Evolutionary conservation across 2,113 vertebrate species (phyloP).

Genomic region (Mohoua ochrocephala): DNA sequence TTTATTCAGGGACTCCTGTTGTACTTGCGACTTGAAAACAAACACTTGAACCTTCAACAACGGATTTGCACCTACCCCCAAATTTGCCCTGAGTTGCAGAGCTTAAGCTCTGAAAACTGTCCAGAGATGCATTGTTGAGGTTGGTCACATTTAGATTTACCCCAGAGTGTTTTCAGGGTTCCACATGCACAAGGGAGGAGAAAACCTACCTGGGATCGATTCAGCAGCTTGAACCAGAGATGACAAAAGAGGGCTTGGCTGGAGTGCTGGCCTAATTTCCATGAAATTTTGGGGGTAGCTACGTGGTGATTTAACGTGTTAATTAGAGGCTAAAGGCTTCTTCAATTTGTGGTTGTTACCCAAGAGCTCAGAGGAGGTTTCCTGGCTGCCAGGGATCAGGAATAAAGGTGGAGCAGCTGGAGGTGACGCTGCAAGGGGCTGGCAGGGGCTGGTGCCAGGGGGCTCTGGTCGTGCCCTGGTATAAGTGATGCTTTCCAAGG

Average conservation of each 20-base stretch:
- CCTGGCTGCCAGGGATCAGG: background rate
- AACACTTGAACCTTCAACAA: background rate
- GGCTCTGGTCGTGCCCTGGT: background rate
- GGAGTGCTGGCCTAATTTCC: background rate
- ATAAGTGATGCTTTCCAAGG: fast-evolving
- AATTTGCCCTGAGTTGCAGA: background rate
- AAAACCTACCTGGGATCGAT: background rate
- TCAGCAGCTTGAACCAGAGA: background rate
- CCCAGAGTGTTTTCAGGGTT: background rate
- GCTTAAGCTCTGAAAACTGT: background rate
- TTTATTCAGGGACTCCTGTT: background rate
- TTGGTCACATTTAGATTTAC: background rate
- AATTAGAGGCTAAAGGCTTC: background rate
- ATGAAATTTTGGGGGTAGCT: background rate
- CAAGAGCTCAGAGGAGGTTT: background rate
- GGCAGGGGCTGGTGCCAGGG: background rate
- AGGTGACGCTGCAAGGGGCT: background rate
- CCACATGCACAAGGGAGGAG: background rate
- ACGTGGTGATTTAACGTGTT: background rate
- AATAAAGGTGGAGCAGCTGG: background rate
- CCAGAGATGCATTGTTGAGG: background rate
- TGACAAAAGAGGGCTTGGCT: background rate
- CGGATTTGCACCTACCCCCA: background rate
- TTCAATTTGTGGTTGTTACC: background rate
- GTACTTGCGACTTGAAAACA: background rate